Base-by-base conservation (phyloP, 1,140 invertebrate genomes). In the Lordiphosa collinella region DNA sequence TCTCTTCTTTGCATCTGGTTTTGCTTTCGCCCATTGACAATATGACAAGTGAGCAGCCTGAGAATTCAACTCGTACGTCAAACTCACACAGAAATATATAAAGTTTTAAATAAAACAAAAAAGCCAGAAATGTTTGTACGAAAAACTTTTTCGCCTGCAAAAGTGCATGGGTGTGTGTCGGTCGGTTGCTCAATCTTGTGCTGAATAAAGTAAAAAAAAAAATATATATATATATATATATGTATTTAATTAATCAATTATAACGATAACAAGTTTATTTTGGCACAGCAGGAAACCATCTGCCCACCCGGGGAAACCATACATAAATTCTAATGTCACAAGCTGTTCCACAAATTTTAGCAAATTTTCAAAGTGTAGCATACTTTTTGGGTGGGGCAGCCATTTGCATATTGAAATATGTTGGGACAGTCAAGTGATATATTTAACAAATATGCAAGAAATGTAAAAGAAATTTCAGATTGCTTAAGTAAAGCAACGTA, bases 21-120 rank as follows among this genome's bases (percentile, higher is more conserved):
- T 31, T 46, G 34, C 36, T 32, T 49, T 71, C 69, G 68, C 55
- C 78, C 85, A 84, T 85, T 85, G 79, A 84, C 79, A 85, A 64
- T 50, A 72, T 85, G 79, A 84, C 79, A 84, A 85, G 79, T 85
- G 79, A 84, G 78, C 78, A 84, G 75, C 78, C 84, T 59, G 79
- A 84, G 78, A 79, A 85, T 84, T 85, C 79, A 73, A 78, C 68
- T 84, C 68, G 73, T 73, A 72, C 53, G 56, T 66, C 66, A 70
- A 70, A 66, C 56, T 70, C 46, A 13, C 40, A 43, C 55, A 74
- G 53, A 69, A 76, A 82, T 82, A 71, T 74, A 66, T 53, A 70
- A 70, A 74, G 60, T 73, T 58, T 59, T 54, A 69, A 62, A 59
- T 36, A 55, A 66, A 47, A 73, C 49, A 53, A 16, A 43, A 8